Evolutionary conservation across 2,113 vertebrate genomes (phyloP).

Genomic region (Bujurquina vittata): DNA sequence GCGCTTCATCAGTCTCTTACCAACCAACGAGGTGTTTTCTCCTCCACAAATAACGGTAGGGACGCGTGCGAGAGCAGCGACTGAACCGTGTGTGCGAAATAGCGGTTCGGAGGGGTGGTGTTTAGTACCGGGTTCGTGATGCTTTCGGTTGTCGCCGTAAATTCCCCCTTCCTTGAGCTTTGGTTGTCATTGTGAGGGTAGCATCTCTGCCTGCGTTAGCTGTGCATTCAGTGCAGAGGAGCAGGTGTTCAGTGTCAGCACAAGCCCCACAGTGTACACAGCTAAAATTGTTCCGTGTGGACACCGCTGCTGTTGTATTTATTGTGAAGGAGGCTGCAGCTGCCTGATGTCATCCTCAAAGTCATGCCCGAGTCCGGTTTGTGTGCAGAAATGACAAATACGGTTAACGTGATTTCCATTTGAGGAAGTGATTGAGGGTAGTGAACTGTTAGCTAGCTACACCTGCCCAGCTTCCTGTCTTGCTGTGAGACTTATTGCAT

Average conservation of each 20-base stretch:
- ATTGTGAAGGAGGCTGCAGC: neutral
- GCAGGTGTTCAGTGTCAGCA: slow-evolving; percentile 50
- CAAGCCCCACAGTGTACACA: neutral
- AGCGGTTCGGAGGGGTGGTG: neutral
- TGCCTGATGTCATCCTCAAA: neutral
- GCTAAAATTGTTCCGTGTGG: neutral
- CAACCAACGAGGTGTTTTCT: slow-evolving; percentile 45
- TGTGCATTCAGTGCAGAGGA: slow-evolving; percentile 12
- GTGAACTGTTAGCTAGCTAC: slow-evolving; percentile 33
- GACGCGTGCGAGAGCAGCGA: neutral
- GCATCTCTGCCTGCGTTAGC: slow-evolving; percentile 64
- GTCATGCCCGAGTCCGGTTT: slow-evolving; percentile 7
- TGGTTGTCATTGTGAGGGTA: slow-evolving; percentile 59
- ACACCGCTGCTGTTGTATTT: neutral
- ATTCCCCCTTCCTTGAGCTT: slow-evolving; percentile 35
- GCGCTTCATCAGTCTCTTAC: slow-evolving; percentile 32
- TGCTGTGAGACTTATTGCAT: neutral
- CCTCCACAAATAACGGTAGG: slow-evolving; percentile 77
- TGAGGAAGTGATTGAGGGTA: slow-evolving; percentile 56
- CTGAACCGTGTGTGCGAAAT: neutral
- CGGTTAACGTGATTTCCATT: slow-evolving; percentile 23
- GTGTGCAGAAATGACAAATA: slow-evolving; percentile 10
- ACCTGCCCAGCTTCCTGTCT: slow-evolving; percentile 47
- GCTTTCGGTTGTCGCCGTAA: neutral
- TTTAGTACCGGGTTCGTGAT: neutral